A percentile compares a stretch with the other conserved stretches of the same genome.
Evolutionary conservation across 1,140 invertebrate genomes (phyloP).

Genomic region (Brachystomella parvula): DNA sequence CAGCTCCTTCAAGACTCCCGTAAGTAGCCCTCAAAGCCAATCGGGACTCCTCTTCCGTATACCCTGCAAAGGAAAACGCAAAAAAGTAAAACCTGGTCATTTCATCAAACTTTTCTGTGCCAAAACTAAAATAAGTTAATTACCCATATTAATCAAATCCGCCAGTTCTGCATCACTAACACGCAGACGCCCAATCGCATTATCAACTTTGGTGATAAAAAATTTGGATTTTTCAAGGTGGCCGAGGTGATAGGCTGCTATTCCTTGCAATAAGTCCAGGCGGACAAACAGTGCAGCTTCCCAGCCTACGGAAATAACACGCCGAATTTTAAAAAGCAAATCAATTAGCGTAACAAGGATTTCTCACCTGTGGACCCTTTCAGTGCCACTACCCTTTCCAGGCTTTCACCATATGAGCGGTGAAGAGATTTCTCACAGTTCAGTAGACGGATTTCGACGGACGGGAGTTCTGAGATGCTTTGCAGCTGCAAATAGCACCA

Average conservation of each 20-base stretch:
- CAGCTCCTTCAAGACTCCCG: slow-evolving; percentile 54
- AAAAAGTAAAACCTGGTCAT: not conserved
- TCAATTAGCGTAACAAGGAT: not conserved
- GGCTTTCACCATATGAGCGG: slow-evolving; percentile 60
- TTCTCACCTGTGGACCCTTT: slow-evolving; percentile 54
- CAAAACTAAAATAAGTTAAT: slow-evolving; percentile 11
- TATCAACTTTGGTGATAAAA: slow-evolving; percentile 52
- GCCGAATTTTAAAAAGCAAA: not conserved
- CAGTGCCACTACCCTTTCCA: slow-evolving; percentile 57
- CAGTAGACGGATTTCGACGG: slow-evolving; percentile 57
- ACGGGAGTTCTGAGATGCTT: slow-evolving; percentile 60
- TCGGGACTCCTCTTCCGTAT: slow-evolving; percentile 53
- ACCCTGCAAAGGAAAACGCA: slow-evolving; percentile 46
- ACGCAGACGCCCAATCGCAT: slow-evolving; percentile 53
- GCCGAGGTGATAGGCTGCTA: slow-evolving; percentile 66
- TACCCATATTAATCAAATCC: slow-evolving; percentile 52
- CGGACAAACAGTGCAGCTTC: slow-evolving; percentile 64
- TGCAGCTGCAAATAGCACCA: slow-evolving; percentile 73
- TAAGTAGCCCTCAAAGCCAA: slow-evolving; percentile 55
- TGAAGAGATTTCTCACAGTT: slow-evolving; percentile 58
- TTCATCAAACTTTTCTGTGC: not conserved
- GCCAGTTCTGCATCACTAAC: slow-evolving; percentile 52
- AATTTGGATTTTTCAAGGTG: slow-evolving; percentile 51
- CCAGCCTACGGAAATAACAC: slow-evolving; percentile 49
- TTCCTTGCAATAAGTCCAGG: slow-evolving; percentile 66